A percentile compares a stretch with the other conserved stretches of the same genome.
These are phyloP conservation scores for Psittacus erithacus DNA, from an alignment of 2,113 vertebrate species.

Conservation along the genomic window DNA sequence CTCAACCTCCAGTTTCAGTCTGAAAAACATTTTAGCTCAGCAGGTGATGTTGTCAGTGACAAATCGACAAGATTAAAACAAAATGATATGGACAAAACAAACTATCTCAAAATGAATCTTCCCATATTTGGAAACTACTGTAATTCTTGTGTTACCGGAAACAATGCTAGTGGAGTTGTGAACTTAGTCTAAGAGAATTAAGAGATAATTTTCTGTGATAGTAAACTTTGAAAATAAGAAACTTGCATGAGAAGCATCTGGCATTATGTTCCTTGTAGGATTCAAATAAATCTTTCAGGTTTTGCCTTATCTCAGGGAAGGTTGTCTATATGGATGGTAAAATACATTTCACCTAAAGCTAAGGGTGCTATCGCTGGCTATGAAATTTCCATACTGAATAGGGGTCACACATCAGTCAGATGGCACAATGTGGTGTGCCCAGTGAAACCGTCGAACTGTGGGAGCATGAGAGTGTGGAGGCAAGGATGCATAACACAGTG, in stretches of 20 bases:
- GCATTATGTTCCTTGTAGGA: neutral
- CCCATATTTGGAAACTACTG: neutral
- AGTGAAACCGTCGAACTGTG: neutral
- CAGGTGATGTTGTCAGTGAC: slow-evolving; percentile 71
- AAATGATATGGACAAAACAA: slow-evolving; percentile 56
- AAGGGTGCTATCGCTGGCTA: neutral
- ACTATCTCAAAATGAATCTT: slow-evolving; percentile 40
- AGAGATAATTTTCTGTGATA: neutral
- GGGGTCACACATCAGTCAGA: neutral
- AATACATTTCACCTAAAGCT: neutral
- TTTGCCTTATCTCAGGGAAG: neutral
- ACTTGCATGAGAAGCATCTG: neutral
- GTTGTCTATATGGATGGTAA: neutral
- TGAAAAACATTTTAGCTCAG: slow-evolving; percentile 67
- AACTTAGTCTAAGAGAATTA: neutral
- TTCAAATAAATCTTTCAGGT: neutral
- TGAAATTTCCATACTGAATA: neutral
- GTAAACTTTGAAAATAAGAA: neutral
- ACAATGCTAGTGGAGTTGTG: neutral
- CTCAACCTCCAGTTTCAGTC: slow-evolving; percentile 31
- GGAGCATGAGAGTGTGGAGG: neutral
- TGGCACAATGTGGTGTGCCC: neutral
- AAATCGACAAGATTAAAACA: slow-evolving; percentile 68
- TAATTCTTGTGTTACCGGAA: slow-evolving; percentile 12
- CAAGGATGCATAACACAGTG: neutral